Base-by-base conservation (phyloP, 2,888 invertebrate genomes). In the Melipona beecheii region DNA sequence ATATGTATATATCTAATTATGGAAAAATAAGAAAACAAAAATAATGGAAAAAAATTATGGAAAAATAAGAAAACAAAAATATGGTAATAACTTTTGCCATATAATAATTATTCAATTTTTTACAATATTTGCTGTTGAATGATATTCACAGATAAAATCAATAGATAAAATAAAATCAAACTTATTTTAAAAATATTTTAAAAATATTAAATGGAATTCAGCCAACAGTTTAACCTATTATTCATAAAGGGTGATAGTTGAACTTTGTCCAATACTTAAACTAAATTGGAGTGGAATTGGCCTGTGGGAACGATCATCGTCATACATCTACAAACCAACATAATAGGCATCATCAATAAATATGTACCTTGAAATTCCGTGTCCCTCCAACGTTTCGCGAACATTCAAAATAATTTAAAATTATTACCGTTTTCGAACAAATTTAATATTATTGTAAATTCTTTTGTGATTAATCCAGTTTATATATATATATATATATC, bases 181-280 rank as follows among this genome's bases (percentile, higher is more conserved):
- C 31, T n/a, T 58, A 49, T 54, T 17, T 27, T 17, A 62, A 65
- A 65, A 65, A 65, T 58, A 49, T 54, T 17, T 27, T 17, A 62
- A 65, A 65, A 65, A 65, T 68, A 69, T 69, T 71, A n/a, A 72
- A 85, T 66, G 80, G 60, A 81, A 78, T 64, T 81, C 60, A 58
- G 24, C 52, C 21, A 24, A 74, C 31, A 66, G 74, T 70, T 72
- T 36, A 70, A 60, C 24, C 43, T 36, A 69, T 70, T 50, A 66
- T 70, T 77, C 43, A 52, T 50, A 69, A 74, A 78, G 72, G 27
- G 49, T 74, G 71, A 78, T 71, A 58, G 71, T 75, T 84, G 76
- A 75, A 83, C 78, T 75, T 52, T 62, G 84, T 84, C 54, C 84
- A 84, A 84, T 84, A 78, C 71, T 78, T 84, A 77, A 82, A 76